These are phyloP conservation scores for Seriola rivoliana DNA, from an alignment of 2,113 vertebrate genomes.

Conservation along the genomic window DNA sequence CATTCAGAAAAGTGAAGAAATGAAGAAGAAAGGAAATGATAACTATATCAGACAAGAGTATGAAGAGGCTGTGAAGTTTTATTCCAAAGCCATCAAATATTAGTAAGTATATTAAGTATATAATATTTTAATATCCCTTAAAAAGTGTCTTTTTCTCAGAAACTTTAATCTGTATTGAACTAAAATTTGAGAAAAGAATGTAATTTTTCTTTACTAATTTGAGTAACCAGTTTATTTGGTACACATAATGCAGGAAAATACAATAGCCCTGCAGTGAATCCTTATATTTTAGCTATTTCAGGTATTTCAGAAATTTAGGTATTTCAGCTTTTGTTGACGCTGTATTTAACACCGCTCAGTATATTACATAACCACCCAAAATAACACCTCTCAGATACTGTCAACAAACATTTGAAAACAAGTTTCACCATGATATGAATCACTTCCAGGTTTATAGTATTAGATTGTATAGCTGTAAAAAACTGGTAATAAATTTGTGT, in stretches of 20 bases:
- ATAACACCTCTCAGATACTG: not conserved
- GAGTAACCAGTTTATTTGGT: not conserved
- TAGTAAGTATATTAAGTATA: slow-evolving; percentile 83
- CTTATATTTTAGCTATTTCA: not conserved
- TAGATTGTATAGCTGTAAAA: not conserved
- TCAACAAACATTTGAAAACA: not conserved
- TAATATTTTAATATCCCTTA: not conserved
- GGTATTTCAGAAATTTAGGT: not conserved
- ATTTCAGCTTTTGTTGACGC: not conserved
- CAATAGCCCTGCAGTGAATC: not conserved
- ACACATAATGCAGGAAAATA: not conserved
- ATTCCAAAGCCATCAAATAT: slow-evolving; percentile 89
- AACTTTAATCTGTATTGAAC: not conserved
- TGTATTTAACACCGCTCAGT: too few species aligned
- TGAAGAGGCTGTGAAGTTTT: slow-evolving; percentile 85
- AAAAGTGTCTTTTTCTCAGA: not conserved
- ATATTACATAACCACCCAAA: too few species aligned
- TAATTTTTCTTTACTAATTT: not conserved
- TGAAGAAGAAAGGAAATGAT: slow-evolving; percentile 90
- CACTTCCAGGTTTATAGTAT: not conserved
- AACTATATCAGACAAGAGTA: slow-evolving; percentile 87
- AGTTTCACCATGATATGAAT: too few species aligned
- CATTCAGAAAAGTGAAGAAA: slow-evolving; percentile 87
- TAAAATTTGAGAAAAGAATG: not conserved
- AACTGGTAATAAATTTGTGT: not conserved